Evolutionary conservation across 2,888 invertebrate species (phyloP).

Genomic region (Bombylius major): DNA sequence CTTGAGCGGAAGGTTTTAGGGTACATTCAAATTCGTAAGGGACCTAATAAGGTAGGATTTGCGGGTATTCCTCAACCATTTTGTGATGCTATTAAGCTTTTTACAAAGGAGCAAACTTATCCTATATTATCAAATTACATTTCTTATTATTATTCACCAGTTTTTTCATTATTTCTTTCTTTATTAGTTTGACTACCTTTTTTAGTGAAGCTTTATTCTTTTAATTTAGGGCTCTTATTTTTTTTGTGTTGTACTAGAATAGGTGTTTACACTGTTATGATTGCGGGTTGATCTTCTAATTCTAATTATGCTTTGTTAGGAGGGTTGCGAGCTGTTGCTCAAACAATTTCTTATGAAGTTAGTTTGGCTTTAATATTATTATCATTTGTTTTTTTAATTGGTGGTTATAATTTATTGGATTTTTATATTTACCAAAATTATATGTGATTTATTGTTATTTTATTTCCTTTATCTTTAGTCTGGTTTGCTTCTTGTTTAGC

Average conservation of each 20-base stretch:
- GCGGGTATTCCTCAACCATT: slow-evolving; percentile 54
- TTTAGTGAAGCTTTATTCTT: slow-evolving; percentile 41
- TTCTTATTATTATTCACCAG: slow-evolving; percentile 47
- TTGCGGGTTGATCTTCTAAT: slow-evolving; percentile 57
- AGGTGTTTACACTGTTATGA: slow-evolving; percentile 50
- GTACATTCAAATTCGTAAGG: slow-evolving; percentile 61
- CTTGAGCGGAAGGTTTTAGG: slow-evolving; percentile 58
- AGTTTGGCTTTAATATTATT: slow-evolving; percentile 53
- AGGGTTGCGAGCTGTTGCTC: slow-evolving; percentile 52
- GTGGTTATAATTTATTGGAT: slow-evolving; percentile 44
- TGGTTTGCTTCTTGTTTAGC: slow-evolving; percentile 50
- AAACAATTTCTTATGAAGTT: slow-evolving; percentile 67
- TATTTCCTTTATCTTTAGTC: slow-evolving; percentile 43
- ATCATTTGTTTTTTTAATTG: slow-evolving; percentile 45
- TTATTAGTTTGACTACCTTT: slow-evolving; percentile 49
- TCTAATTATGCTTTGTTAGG: slow-evolving; percentile 61
- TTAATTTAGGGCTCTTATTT: slow-evolving; percentile 49
- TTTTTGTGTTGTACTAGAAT: slow-evolving; percentile 52
- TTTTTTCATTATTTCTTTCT: slow-evolving; percentile 46
- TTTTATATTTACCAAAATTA: too few species aligned
- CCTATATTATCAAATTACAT: slow-evolving; percentile 47
- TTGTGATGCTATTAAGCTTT: slow-evolving; percentile 60
- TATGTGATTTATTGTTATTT: too few species aligned
- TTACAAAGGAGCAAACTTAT: slow-evolving; percentile 50
- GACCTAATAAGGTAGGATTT: slow-evolving; percentile 56